phyloP scores from a whole-genome alignment of 2,888 invertebrate genomes.

The Drosophila nr. fundita region DNA sequence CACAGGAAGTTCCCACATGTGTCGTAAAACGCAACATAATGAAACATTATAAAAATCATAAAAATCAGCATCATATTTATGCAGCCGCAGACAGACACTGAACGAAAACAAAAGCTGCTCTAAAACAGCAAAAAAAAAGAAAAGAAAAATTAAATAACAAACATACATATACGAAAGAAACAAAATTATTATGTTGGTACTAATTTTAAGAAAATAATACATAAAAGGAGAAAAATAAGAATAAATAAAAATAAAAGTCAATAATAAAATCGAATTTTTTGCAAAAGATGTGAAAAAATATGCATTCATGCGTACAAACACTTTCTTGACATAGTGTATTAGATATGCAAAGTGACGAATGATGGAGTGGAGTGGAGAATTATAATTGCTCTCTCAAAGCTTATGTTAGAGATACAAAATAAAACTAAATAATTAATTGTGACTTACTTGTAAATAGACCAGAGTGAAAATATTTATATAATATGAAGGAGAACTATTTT shows the following conservation, averaged over 20 bases:
- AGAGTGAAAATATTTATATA: neutral
- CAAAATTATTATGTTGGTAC: neutral
- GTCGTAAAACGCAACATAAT: conserved; percentile 79
- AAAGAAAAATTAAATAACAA: neutral
- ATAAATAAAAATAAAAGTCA: neutral
- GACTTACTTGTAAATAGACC: neutral
- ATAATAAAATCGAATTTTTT: neutral
- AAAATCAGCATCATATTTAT: conserved; percentile 80
- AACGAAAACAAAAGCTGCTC: conserved; percentile 27
- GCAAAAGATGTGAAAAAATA: neutral
- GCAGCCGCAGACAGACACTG: conserved; percentile 49
- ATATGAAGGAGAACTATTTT: neutral
- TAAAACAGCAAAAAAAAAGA: conserved; percentile 38
- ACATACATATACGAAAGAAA: neutral
- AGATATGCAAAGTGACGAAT: conserved; percentile 51
- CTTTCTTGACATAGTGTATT: neutral
- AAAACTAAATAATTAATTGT: neutral
- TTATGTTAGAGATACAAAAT: neutral
- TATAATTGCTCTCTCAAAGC: neutral
- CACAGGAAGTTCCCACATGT: conserved; percentile 57
- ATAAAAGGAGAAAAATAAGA: neutral
- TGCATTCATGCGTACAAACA: neutral
- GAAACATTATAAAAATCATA: conserved; percentile 81
- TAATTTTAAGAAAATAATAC: neutral
- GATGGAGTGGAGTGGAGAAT: conserved; percentile 22